These are phyloP conservation scores for Patella vulgata DNA, from an alignment of 1,140 invertebrate genomes.

Conservation along the genomic window DNA sequence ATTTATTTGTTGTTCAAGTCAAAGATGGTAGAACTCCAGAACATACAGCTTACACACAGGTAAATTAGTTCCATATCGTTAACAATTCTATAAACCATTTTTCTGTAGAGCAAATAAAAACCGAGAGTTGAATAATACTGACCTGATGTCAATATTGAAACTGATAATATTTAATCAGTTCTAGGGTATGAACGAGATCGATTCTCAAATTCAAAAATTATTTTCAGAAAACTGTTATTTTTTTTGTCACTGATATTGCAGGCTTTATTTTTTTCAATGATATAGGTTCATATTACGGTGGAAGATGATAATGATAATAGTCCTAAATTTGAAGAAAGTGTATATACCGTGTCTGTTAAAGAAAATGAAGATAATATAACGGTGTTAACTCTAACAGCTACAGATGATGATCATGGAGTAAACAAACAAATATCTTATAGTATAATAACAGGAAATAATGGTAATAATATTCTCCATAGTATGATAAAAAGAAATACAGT, in stretches of 20 bases:
- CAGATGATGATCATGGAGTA: slow-evolving; percentile 23
- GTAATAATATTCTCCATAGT: no score
- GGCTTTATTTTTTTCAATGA: slow-evolving; percentile 72
- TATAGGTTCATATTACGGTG: slow-evolving; percentile 30
- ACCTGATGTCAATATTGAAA: not conserved
- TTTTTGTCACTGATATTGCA: no score
- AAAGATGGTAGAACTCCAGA: slow-evolving; percentile 82
- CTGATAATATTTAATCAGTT: no score
- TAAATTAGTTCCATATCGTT: slow-evolving; percentile 59
- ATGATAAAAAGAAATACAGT: no score
- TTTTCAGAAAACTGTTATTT: no score
- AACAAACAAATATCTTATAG: slow-evolving; percentile 29
- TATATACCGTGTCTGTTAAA: slow-evolving; percentile 8
- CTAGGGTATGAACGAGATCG: no score
- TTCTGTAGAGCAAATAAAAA: not conserved
- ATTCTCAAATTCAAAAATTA: no score
- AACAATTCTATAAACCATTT: not conserved
- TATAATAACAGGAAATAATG: slow-evolving; percentile 2
- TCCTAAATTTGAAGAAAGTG: slow-evolving; percentile 19
- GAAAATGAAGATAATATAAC: slow-evolving; percentile 10
- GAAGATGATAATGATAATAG: slow-evolving; percentile 34
- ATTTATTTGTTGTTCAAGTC: slow-evolving; percentile 89
- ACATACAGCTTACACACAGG: slow-evolving; percentile 46
- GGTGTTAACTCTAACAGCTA: slow-evolving; percentile 12
- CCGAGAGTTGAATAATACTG: not conserved